phyloP scores from a whole-genome alignment of 2,113 vertebrate species.

The Delphinapterus leucas region DNA sequence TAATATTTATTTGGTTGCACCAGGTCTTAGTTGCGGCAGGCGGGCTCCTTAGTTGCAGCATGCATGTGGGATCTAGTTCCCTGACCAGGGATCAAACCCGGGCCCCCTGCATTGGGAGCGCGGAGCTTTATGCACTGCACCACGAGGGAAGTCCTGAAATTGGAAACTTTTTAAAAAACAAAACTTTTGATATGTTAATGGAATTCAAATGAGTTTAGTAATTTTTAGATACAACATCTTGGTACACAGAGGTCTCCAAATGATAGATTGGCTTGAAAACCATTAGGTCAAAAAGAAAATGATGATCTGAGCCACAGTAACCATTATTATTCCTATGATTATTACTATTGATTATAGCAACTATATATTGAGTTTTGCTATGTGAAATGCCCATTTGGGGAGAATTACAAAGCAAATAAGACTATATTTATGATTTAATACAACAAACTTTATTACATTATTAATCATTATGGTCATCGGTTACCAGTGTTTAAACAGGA shows the following conservation, averaged over 20 bases:
- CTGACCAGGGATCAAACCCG: too few relatives aligned
- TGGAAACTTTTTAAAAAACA: background rate
- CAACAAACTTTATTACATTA: background rate
- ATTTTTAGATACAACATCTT: background rate
- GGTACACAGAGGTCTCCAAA: background rate
- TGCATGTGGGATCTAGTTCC: too few relatives aligned
- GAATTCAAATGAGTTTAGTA: background rate
- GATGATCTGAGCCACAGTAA: background rate
- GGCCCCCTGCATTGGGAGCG: too few relatives aligned
- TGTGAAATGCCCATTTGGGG: background rate
- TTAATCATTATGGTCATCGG: conserved; percentile 15
- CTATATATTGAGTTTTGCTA: background rate
- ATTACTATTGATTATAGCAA: conserved; percentile 2
- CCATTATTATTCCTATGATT: background rate
- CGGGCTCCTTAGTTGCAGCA: too few relatives aligned
- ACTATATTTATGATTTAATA: conserved; percentile 33
- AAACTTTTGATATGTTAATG: background rate
- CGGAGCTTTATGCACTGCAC: too few relatives aligned
- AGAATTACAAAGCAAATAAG: conserved; percentile 11
- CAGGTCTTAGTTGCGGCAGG: too few relatives aligned
- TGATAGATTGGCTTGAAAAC: background rate
- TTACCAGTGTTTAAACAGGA: conserved; percentile 32
- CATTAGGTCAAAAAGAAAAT: background rate
- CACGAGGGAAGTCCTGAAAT: too few relatives aligned
- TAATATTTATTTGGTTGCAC: too few relatives aligned